A percentile compares a stretch with the other conserved stretches of the same genome.
Evolutionary conservation across 2,888 invertebrate genomes (phyloP).

Genomic region (Drosophila mulleri): DNA sequence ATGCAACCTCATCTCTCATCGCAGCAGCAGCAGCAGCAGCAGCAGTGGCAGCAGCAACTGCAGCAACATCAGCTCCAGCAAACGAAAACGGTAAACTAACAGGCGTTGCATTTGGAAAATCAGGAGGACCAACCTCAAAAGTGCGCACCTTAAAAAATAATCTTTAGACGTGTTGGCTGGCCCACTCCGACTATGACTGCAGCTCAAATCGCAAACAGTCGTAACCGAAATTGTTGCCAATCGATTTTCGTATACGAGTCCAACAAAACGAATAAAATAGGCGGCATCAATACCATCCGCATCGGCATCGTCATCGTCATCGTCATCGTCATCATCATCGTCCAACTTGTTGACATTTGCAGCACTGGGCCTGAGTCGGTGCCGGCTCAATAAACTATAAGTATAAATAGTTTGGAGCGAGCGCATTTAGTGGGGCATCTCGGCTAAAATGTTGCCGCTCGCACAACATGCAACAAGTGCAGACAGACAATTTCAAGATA

Average conservation of each 20-base stretch:
- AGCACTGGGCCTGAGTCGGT: constrained; percentile 49
- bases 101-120: constrained; percentile 81
- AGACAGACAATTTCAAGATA: constrained; percentile 50
- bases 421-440: constrained; percentile 67
- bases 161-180: constrained; percentile 75
- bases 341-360: constrained; percentile 79
- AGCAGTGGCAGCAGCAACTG: constrained; percentile 1
- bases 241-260: constrained; percentile 66
- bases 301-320: constrained; percentile 56
- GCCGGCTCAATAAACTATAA: constrained; percentile 74
- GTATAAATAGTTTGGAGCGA: constrained; percentile 71
- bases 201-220: constrained; percentile 61
- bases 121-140: constrained; percentile 81
- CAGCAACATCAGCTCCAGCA: constrained; percentile 19
- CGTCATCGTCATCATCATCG: constrained; percentile 39
- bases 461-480: constrained; percentile 71
- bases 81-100: constrained; percentile 79
- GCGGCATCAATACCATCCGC: constrained; percentile 67
- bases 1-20: constrained; percentile 77
- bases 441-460: constrained; percentile 36
- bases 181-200: constrained; percentile 56
- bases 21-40: constrained; percentile 30
- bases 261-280: constrained; percentile 62
- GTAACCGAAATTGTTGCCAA: constrained; percentile 73
- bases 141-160: constrained; percentile 81